Evolutionary conservation across 2,888 invertebrate species (phyloP), one percentile per base, ranked within the genome.

Genomic region (Pterostichus madidus): DNA sequence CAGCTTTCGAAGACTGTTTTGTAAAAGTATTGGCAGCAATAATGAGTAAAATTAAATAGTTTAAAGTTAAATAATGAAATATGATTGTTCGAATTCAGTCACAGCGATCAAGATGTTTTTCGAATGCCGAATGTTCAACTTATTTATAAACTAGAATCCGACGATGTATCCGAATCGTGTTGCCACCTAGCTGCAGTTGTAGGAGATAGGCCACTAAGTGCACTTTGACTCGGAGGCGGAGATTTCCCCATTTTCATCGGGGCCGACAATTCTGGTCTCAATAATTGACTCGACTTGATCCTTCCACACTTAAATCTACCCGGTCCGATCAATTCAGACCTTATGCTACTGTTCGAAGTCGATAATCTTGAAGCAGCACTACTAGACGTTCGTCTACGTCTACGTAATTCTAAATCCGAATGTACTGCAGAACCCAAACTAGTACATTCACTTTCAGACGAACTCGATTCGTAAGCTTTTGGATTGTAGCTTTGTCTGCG

Each of bases 401-500:
- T 85, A 5, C 90, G 88, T 88, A 89, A 89, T 85, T 90, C 90
- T 61, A 90, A 87, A 86, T 90, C 90, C 0, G 84, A 84, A 78
- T 84, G 84, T 44, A 83, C 82, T 0, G 89, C 90, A 8, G 90
- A 90, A 11, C 90, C 90, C 8, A 89, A 85, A 83, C 90, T 90
- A 68, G 89, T 87, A 81, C 90, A 91, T 84, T 92, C 92, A 84
- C 90, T 91, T 24, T 90, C 90, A 52, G 92, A 92, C 83, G 91
- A 91, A 80, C 91, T 91, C 32, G 91, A 91, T 85, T 91, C 91
- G 81, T 91, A 89, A 5, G 91, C 91, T 86, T 91, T 91, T 31
- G 93, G 93, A 88, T 93, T 93, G 86, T 93, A 93, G 84, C 92
- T 92, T 84, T 92, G 90, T 10, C 93, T 89, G 5, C 91, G 87